Evolutionary conservation across 1,140 invertebrate genomes (phyloP), one percentile per base, ranked within the genome.

Genomic region (Drosophila cardini): DNA sequence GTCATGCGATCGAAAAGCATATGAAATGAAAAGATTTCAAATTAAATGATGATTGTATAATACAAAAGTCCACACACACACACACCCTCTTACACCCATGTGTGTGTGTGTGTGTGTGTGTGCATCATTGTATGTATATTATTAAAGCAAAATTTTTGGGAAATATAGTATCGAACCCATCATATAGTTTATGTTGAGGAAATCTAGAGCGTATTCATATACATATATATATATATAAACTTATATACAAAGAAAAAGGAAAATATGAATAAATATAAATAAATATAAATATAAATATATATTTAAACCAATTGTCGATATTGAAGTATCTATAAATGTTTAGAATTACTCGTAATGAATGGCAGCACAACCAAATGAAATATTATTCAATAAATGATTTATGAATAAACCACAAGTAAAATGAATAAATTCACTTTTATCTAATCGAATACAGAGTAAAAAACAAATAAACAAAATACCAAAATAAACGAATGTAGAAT

Each of bases 261-360:
- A 36, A 67, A 61, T 56, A 72, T 62, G 67, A 34, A 53, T 15
- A 40, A 38, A 36, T 16, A 67, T 50, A 60, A 9, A 57, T 48
- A 57, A 32, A 34, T 73, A 80, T 40, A 78, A 58, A 79, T 72
- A 74, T 62, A 78, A 58, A 78, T 75, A 83, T 73, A 77, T 77
- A 86, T 67, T 81, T 78, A 82, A 87, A 83, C 61, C 67, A 83
- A 87, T 89, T 87, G 83, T 87, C 83, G 83, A 87, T 86, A 86
- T 87, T 78, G 82, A 69, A 86, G 76, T 86, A 87, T 87, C 82
- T 87, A 86, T 86, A 86, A 80, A 89, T 87, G 83, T 87, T 89
- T 87, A 87, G 83, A 69, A 89, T 83, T 87, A 87, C 68, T 61
- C 48, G 62, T 56, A 53, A 58, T 60, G 8, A 36, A 60, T 21